Percentiles rank a stretch among this genome's conserved stretches.
Evolutionary conservation across 2,888 invertebrate genomes (phyloP).

Genomic region (Mactromeris polynyma): DNA sequence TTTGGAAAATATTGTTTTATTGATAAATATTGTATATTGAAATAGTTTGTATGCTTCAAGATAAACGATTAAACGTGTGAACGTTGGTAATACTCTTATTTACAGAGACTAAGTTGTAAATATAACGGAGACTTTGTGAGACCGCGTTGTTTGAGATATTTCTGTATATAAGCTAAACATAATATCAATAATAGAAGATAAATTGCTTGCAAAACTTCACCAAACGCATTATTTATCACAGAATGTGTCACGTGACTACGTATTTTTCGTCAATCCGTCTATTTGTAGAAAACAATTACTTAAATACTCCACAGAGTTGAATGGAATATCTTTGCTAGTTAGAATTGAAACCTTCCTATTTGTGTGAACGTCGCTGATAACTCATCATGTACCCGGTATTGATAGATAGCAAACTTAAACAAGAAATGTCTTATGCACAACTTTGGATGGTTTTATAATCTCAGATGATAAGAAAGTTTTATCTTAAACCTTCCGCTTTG

Average conservation of each 20-base stretch:
- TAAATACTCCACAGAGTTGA: too few relatives aligned
- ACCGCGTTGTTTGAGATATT: neutral
- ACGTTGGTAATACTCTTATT: neutral
- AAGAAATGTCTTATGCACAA: neutral
- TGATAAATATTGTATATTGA: neutral
- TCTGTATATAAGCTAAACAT: too few relatives aligned
- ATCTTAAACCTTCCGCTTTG: neutral
- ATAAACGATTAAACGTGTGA: neutral
- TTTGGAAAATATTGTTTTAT: slow-evolving; percentile 15
- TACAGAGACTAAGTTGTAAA: neutral
- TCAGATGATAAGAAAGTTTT: neutral
- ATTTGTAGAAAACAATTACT: too few relatives aligned
- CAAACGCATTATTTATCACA: too few relatives aligned
- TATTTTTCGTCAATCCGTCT: too few relatives aligned
- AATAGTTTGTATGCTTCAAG: neutral
- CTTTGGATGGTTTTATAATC: neutral
- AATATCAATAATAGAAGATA: neutral
- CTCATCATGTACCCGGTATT: neutral
- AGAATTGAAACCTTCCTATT: too few relatives aligned
- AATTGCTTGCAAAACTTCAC: too few relatives aligned
- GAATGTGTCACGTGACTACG: too few relatives aligned
- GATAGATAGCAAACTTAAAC: neutral
- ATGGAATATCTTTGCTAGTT: too few relatives aligned
- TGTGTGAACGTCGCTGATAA: neutral
- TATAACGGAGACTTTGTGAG: neutral